These are phyloP conservation scores for Phaedon cochleariae DNA, from an alignment of 2,888 invertebrate species.

Conservation along the genomic window DNA sequence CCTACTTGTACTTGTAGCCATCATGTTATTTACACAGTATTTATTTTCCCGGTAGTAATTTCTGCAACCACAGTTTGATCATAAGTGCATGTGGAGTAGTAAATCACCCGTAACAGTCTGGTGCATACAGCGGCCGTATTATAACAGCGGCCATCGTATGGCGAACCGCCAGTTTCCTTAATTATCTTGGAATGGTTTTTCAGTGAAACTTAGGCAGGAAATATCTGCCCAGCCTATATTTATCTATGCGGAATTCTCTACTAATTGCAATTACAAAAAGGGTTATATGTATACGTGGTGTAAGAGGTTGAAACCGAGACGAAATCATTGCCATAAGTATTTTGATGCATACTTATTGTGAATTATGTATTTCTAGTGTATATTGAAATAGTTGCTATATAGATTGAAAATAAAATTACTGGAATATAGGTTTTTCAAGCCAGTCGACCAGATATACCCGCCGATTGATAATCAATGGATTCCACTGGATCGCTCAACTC, in stretches of 20 bases:
- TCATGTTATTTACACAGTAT: neutral
- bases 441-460: no score
- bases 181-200: neutral
- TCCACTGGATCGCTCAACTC: no score
- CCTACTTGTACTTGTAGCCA: no score
- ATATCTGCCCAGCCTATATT: neutral
- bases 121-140: neutral
- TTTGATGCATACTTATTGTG: no score
- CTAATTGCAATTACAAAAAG: neutral
- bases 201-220: neutral
- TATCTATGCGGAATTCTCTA: neutral
- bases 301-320: no score
- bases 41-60: slow-evolving; percentile 2
- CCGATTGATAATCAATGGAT: no score
- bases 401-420: no score
- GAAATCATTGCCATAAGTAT: no score
- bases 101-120: neutral
- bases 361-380: no score
- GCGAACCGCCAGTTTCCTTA: slow-evolving; percentile 1
- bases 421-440: no score
- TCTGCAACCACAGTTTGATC: neutral
- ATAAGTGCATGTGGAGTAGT: neutral
- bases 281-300: no score
- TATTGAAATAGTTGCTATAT: no score
- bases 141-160: neutral